A percentile compares a stretch with the other conserved stretches of the same genome.
Evolutionary conservation across 2,797 vertebrate species (phyloP).

Genomic region (Micrastur ruficollis): DNA sequence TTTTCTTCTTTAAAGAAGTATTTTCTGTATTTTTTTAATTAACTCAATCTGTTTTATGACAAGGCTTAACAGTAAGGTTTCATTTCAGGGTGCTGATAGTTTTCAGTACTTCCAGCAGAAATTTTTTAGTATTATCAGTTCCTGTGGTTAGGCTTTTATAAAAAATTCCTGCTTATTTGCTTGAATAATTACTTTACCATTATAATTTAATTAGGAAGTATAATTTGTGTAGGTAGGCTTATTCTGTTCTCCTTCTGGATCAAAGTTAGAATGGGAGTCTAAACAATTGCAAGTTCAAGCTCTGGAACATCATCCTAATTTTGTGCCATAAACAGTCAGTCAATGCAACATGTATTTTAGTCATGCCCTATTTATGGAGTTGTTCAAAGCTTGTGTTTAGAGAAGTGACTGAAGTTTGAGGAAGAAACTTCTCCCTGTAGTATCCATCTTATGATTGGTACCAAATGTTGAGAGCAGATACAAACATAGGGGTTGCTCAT

Average conservation of each 20-base stretch:
- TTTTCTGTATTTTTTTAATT: not conserved
- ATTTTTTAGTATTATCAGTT: not conserved
- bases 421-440: not conserved
- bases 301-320: constrained; percentile 16
- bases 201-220: constrained; percentile 46
- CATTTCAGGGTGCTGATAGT: not conserved
- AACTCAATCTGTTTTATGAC: not conserved
- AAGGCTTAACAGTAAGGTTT: not conserved
- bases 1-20: not conserved
- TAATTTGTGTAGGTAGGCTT: constrained; percentile 11
- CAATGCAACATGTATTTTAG: not conserved
- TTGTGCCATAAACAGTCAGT: not conserved
- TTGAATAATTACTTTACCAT: not conserved
- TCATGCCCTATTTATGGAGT: not conserved
- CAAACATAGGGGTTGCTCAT: rapidly evolving
- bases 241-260: constrained; percentile 3
- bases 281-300: not conserved
- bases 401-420: not conserved
- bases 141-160: not conserved
- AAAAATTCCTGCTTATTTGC: not conserved
- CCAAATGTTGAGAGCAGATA: not conserved
- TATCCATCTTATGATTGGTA: not conserved
- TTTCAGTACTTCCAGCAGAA: not conserved
- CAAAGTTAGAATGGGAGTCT: not conserved
- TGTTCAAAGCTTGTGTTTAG: not conserved